Base-by-base conservation (phyloP, 2,797 vertebrate genomes). In the Distichodus sexfasciatus region DNA sequence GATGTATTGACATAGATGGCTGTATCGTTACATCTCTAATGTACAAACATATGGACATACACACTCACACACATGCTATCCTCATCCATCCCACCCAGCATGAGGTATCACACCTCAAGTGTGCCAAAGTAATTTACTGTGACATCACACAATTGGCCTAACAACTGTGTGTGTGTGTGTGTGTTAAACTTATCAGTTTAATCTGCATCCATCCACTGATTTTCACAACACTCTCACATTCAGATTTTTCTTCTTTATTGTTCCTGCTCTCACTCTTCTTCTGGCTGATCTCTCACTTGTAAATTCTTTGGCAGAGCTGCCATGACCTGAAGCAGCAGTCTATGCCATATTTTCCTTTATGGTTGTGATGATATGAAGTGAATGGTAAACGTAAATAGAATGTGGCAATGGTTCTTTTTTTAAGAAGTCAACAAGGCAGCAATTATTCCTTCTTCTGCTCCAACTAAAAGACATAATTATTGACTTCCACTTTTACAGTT, bases 61-160 rank as follows among this genome's bases (percentile, higher is more conserved):
- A 38, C 62, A 44, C 15, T 29, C 51, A 46, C 50, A 57, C 19
- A 41, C 46, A 36, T 48, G 54, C 31, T n/a, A 26, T 23, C 36
- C 21, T 43, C 64, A 43, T 28, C 73, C 67, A 73, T 66, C 78
- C 80, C 70, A 77, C 81, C 72, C 81, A 85, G 74, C 74, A 69
- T 71, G 74, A 78, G 72, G 81, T 82, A 75, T 83, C 86, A 83
- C 73, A 86, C 74, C 79, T 82, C 83, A 69, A 81, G 69, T 77
- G 53, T 79, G 82, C 85, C 87, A 83, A 69, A 76, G 78, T 89
- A 87, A 89, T 87, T 86, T 83, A 88, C 79, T 81, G 82, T 85
- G 88, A 87, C 85, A 89, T 84, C 82, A 87, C 86, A 82, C 83
- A 84, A 87, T 82, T 87, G 82, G 55, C 72, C 75, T n/a, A n/a